phyloP scores from a whole-genome alignment of 2,797 vertebrate species.

The Propithecus perrieri region DNA sequence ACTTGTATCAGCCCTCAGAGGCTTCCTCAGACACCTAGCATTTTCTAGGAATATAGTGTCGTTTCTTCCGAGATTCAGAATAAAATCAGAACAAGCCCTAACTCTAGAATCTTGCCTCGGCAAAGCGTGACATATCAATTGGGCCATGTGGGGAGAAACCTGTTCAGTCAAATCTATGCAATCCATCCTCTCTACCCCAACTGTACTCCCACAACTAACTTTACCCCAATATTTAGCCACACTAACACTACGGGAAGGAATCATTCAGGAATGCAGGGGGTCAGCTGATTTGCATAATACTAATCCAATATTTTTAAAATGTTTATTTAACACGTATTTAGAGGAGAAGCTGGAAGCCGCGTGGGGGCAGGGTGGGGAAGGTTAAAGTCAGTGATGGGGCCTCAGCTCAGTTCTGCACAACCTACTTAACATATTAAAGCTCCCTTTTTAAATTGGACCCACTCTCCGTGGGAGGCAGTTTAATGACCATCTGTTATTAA shows the following conservation, averaged over 20 bases:
- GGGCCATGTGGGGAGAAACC: background rate
- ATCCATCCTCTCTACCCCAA: background rate
- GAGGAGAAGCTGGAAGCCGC: background rate
- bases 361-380: background rate
- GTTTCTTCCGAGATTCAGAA: background rate
- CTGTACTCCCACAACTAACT: background rate
- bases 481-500: slow-evolving; percentile 69
- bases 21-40: background rate
- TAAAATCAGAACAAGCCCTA: background rate
- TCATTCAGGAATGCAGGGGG: background rate
- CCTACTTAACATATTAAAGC: slow-evolving; percentile 45
- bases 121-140: background rate
- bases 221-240: background rate
- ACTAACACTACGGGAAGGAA: background rate
- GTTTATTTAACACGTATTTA: background rate
- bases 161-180: too few species aligned
- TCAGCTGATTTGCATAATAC: background rate
- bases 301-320: background rate
- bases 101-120: background rate
- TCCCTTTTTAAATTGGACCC: background rate
- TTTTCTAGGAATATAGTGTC: background rate
- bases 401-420: background rate
- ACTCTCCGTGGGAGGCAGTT: slow-evolving; percentile 39
- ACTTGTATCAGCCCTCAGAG: background rate
- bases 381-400: background rate